Conservation (phyloP, 2,888 invertebrate genomes). For the Drepana falcataria region DNA sequence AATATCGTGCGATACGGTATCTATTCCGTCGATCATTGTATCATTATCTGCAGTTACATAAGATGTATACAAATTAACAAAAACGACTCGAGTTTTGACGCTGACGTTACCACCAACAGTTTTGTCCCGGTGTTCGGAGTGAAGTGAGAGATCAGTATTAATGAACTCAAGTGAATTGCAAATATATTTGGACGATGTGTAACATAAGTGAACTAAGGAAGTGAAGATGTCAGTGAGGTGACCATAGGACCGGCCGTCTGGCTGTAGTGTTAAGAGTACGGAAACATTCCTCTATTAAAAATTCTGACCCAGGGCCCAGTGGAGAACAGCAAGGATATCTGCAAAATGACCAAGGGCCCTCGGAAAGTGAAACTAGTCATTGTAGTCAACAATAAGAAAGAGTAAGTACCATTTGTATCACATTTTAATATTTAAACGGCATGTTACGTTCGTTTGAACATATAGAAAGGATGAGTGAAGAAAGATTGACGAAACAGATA, state of each 20-base stretch:
- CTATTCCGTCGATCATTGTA: slow-evolving; percentile 38
- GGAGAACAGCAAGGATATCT: slow-evolving; percentile 65
- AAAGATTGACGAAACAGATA: no score
- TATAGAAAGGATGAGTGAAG: no score
- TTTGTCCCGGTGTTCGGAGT: slow-evolving; percentile 28
- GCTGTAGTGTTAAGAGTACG: slow-evolving; percentile 49
- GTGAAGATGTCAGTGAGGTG: slow-evolving; percentile 65
- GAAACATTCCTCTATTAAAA: slow-evolving; percentile 76
- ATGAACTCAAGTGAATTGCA: slow-evolving; percentile 42
- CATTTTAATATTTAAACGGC: no score
- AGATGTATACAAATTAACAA: slow-evolving; percentile 21
- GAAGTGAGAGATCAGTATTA: slow-evolving; percentile 43
- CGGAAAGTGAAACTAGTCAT: slow-evolving; percentile 79
- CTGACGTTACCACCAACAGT: slow-evolving; percentile 25
- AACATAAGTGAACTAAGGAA: slow-evolving; percentile 39
- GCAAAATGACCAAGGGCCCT: slow-evolving; percentile 80
- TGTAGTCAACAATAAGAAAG: slow-evolving; percentile 79
- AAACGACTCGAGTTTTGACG: slow-evolving; percentile 33
- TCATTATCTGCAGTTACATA: slow-evolving; percentile 35
- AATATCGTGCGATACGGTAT: slow-evolving; percentile 24
- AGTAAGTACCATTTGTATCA: slow-evolving; percentile 54
- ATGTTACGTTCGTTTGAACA: no score
- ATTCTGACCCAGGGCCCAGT: slow-evolving; percentile 71
- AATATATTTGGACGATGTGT: slow-evolving; percentile 37
- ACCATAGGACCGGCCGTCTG: slow-evolving; percentile 46